These are phyloP conservation scores for Turritopsis rubra DNA, from an alignment of 30 jellyfish, hydroid and myxozoan species.

Conservation along the genomic window DNA sequence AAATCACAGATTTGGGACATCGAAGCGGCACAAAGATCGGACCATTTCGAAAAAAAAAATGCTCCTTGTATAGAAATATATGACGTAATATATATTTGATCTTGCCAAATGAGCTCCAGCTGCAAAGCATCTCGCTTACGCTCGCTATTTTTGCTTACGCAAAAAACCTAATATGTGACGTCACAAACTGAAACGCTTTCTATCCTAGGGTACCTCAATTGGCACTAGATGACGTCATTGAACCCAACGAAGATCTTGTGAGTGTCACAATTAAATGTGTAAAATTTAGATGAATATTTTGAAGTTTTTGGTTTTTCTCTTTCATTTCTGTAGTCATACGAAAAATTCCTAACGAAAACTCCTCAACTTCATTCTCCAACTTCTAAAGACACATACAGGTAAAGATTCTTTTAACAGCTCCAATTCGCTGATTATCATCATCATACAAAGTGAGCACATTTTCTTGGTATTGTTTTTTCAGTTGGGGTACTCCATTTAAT, in stretches of 20 bases:
- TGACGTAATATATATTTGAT: no score
- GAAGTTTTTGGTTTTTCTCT: background rate
- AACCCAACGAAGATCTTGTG: background rate
- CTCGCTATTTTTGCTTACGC: no score
- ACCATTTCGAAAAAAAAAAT: no score
- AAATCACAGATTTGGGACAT: no score
- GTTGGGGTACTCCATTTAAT: constrained; percentile 72
- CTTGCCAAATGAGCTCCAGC: no score
- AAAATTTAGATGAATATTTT: background rate
- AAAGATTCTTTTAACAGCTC: background rate
- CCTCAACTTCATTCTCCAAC: constrained; percentile 26
- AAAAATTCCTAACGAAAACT: background rate
- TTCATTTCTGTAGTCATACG: background rate
- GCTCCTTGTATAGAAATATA: no score
- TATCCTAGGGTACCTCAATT: background rate
- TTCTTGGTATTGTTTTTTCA: constrained; percentile 32
- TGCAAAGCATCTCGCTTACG: no score
- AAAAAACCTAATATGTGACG: no score
- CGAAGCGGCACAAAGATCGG: no score
- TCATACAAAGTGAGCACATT: background rate
- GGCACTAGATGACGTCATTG: constrained; percentile 20
- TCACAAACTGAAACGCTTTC: background rate
- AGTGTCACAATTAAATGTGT: background rate
- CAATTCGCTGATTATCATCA: background rate
- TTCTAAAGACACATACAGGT: constrained; percentile 13